phyloP scores from a whole-genome alignment of 1,140 invertebrate genomes.

The Dendroctonus valens region DNA sequence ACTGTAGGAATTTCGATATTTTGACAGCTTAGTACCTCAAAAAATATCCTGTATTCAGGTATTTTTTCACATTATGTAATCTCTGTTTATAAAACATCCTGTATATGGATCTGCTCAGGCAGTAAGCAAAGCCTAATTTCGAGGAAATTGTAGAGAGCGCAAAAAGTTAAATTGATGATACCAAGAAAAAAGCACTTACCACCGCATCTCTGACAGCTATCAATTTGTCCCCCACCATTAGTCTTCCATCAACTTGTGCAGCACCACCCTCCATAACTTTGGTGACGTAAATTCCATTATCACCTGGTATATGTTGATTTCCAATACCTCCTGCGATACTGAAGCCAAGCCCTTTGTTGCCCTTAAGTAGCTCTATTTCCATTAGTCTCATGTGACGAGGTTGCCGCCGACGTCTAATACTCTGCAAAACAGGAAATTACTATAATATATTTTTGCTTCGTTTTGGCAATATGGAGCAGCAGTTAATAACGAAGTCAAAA shows the following conservation, averaged over 20 bases:
- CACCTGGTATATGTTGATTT: conserved; percentile 95
- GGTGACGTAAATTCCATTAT: conserved; percentile 98
- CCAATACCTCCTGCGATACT: conserved; percentile 97
- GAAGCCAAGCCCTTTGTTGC: conserved; percentile 91
- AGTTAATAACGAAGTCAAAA: too few relatives aligned
- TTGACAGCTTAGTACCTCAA: too few relatives aligned
- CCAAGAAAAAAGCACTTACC: conserved; percentile 53
- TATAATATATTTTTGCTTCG: too few relatives aligned
- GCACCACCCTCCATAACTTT: conserved; percentile 98
- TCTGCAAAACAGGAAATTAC: conserved; percentile 52
- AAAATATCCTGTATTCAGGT: too few relatives aligned
- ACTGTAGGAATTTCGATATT: too few relatives aligned
- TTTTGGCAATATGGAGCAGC: too few relatives aligned
- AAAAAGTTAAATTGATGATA: too few relatives aligned
- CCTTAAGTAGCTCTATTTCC: conserved; percentile 90
- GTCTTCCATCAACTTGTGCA: conserved; percentile 87
- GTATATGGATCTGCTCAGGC: too few relatives aligned
- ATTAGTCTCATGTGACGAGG: conserved; percentile 62
- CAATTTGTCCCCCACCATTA: conserved; percentile 92
- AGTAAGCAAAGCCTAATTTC: too few relatives aligned
- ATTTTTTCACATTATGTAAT: too few relatives aligned
- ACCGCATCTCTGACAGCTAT: conserved; percentile 84
- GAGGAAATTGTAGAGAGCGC: too few relatives aligned
- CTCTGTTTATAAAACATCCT: too few relatives aligned
- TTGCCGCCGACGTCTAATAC: conserved; percentile 59